Percentiles rank a stretch among this genome's conserved stretches.
Evolutionary conservation across 2,888 invertebrate species (phyloP).

Genomic region (Epistrophella euchroma): DNA sequence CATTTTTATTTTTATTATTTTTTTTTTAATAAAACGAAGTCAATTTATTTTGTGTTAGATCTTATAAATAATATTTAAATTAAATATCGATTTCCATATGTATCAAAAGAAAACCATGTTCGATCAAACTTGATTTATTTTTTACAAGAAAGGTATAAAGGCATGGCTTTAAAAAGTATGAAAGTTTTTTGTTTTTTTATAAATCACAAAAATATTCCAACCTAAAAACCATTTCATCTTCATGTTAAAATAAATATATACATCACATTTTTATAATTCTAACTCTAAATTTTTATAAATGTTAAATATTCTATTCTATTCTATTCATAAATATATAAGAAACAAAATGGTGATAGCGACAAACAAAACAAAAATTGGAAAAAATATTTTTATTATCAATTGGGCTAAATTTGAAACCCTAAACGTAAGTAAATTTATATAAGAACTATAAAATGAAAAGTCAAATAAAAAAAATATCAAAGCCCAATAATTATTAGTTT

Average conservation of each 20-base stretch:
- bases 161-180: too few species aligned
- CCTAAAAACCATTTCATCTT: neutral
- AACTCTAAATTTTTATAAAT: neutral
- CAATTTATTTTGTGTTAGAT: too few species aligned
- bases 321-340: neutral
- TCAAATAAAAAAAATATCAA: neutral
- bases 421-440: neutral
- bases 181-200: too few species aligned
- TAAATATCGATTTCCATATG: neutral
- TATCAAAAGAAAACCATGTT: neutral
- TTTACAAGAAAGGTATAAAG: neutral
- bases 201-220: too few species aligned
- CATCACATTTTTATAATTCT: neutral
- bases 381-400: conserved; percentile 4
- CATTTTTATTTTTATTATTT: too few species aligned
- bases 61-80: neutral
- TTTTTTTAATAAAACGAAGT: too few species aligned
- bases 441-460: neutral
- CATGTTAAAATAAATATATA: neutral
- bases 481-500: neutral
- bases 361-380: neutral
- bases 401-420: neutral
- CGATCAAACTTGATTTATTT: neutral
- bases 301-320: neutral
- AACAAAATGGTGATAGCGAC: conserved; percentile 2